These are phyloP conservation scores for Cairina moschata DNA, from an alignment of 2,113 vertebrate genomes.

Conservation along the genomic window DNA sequence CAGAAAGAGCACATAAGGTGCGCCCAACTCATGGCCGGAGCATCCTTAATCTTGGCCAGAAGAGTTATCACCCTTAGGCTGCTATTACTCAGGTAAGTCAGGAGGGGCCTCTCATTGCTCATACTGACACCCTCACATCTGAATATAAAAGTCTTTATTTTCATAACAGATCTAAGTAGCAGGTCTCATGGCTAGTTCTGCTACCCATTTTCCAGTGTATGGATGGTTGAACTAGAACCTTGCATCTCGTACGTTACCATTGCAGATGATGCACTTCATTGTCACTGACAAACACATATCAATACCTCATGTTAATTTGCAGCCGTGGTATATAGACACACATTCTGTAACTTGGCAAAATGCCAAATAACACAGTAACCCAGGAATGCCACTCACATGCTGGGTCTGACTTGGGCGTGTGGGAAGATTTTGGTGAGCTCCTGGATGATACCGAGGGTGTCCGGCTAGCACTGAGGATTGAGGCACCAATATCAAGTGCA, in stretches of 20 bases:
- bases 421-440: constrained; percentile 79
- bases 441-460: constrained; percentile 79
- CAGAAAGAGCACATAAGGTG: background rate
- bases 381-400: constrained; percentile 72
- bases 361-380: background rate
- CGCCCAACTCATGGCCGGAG: background rate
- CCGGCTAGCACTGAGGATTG: constrained; percentile 71
- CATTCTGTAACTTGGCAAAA: background rate
- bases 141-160: background rate
- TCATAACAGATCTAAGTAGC: background rate
- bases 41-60: background rate
- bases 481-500: constrained; percentile 70
- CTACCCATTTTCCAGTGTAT: background rate
- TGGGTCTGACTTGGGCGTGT: constrained; percentile 74
- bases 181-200: background rate
- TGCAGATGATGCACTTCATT: background rate
- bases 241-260: background rate
- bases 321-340: background rate
- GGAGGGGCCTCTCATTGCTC: background rate
- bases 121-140: background rate
- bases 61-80: background rate
- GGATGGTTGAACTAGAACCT: background rate
- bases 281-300: background rate
- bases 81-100: background rate
- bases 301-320: background rate